phyloP scores from a whole-genome alignment of 2,888 invertebrate species.

The Apocheima hispidaria region DNA sequence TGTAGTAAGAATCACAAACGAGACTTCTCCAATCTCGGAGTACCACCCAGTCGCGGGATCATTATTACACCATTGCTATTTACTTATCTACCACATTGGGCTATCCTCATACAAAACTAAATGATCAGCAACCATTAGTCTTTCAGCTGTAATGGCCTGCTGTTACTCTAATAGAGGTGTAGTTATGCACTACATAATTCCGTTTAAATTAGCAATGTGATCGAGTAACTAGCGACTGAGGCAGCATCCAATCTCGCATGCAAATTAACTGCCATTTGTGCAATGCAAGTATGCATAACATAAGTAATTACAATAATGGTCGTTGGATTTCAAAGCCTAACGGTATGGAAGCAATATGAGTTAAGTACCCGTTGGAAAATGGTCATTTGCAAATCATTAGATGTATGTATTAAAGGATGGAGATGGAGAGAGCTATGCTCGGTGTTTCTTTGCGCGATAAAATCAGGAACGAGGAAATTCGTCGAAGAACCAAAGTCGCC shows the following conservation, averaged over 20 bases:
- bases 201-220: conserved; percentile 34
- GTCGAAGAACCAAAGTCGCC: too few relatives aligned
- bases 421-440: too few relatives aligned
- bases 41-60: too few relatives aligned
- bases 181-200: conserved; percentile 27
- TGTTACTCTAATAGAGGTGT: conserved; percentile 49
- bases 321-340: neutral
- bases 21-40: too few relatives aligned
- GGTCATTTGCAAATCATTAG: too few relatives aligned
- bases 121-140: neutral
- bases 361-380: too few relatives aligned
- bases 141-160: conserved; percentile 9
- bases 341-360: neutral
- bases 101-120: neutral
- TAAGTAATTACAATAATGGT: conserved; percentile 8
- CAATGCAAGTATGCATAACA: conserved; percentile 7
- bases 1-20: too few relatives aligned
- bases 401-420: too few relatives aligned
- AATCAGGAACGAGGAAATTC: too few relatives aligned
- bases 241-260: conserved; percentile 19
- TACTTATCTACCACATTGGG: neutral
- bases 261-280: conserved; percentile 20
- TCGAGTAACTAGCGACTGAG: conserved; percentile 11
- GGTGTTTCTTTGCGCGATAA: too few relatives aligned
- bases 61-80: neutral